Evolutionary conservation across 2,888 invertebrate genomes (phyloP).

Genomic region (Alloscopus bannaensis): DNA sequence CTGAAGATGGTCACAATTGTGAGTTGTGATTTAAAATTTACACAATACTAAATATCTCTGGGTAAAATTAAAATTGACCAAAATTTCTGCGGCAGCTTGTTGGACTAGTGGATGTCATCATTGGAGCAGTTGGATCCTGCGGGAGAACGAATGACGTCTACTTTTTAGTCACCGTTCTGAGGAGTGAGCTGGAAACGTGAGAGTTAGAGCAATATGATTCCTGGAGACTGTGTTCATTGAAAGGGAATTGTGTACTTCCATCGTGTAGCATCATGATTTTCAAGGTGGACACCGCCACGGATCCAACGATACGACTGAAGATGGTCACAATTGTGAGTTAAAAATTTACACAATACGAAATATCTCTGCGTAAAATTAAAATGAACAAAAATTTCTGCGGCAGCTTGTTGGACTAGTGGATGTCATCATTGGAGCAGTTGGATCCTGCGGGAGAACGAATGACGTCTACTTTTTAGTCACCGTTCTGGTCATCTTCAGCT

Average conservation of each 20-base stretch:
- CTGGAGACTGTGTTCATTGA: not conserved
- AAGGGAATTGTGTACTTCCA: slow-evolving; percentile 1
- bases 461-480: slow-evolving; percentile 65
- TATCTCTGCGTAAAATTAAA: too few relatives aligned
- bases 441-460: slow-evolving; percentile 62
- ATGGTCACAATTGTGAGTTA: slow-evolving; percentile 66
- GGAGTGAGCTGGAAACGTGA: not conserved
- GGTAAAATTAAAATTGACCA: too few relatives aligned
- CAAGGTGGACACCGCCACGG: slow-evolving; percentile 65
- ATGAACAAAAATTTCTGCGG: slow-evolving; percentile 4
- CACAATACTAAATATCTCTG: too few relatives aligned
- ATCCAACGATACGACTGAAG: slow-evolving; percentile 62
- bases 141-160: slow-evolving; percentile 38
- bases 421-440: slow-evolving; percentile 60
- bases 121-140: slow-evolving; percentile 61
- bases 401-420: slow-evolving; percentile 62
- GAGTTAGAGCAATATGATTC: not conserved
- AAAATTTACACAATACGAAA: not conserved
- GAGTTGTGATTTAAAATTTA: slow-evolving; percentile 40
- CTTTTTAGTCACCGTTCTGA: not conserved
- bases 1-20: slow-evolving; percentile 66
- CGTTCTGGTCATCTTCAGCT: slow-evolving; percentile 58
- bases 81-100: slow-evolving; percentile 40
- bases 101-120: slow-evolving; percentile 62
- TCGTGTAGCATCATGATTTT: slow-evolving; percentile 57